A percentile compares a stretch with the other conserved stretches of the same genome.
Conservation (phyloP, 2,797 vertebrate species). For the Melanitta fusca region DNA sequence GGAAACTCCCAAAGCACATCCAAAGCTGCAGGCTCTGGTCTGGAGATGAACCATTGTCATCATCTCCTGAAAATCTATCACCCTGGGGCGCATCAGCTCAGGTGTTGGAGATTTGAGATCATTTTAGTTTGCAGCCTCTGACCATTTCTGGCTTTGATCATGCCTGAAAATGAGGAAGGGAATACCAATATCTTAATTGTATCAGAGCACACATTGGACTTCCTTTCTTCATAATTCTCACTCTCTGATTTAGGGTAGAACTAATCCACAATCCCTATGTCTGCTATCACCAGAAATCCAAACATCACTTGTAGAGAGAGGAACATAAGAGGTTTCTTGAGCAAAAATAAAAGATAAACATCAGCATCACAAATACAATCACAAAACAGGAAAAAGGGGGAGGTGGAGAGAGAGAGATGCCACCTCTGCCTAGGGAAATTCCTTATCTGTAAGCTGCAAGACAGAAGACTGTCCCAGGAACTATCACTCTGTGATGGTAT, state of each 20-base stretch:
- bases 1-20: background rate
- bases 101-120: background rate
- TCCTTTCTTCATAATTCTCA: background rate
- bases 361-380: background rate
- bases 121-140: background rate
- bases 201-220: background rate
- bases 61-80: background rate
- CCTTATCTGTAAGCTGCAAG: background rate
- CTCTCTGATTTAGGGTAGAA: background rate
- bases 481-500: background rate
- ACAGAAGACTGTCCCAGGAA: background rate
- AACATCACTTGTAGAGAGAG: background rate
- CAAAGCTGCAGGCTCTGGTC: background rate
- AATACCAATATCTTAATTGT: background rate
- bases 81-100: background rate
- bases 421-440: background rate
- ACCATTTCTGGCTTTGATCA: background rate
- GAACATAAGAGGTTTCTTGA: background rate
- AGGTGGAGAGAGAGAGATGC: background rate
- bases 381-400: background rate
- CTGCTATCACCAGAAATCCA: background rate
- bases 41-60: background rate
- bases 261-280: background rate
- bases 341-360: background rate
- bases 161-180: background rate